Conservation (phyloP, 2,888 invertebrate species). For the Callimorpha dominula region DNA sequence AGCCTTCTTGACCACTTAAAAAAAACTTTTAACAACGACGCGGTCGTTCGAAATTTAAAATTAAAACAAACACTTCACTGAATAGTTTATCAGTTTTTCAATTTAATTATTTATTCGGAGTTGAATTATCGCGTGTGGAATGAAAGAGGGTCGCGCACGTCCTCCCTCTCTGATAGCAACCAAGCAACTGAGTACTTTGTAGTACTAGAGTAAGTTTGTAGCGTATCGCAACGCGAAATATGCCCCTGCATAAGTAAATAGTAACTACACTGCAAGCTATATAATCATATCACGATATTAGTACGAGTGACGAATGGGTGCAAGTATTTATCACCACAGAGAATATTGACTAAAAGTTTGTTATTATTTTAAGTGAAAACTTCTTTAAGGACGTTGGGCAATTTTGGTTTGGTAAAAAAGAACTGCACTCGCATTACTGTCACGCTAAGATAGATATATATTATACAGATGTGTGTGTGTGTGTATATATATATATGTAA, state of each 20-base stretch:
- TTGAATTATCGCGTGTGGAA: conserved; percentile 29
- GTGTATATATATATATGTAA: too few species aligned
- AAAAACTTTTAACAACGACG: conserved; percentile 6
- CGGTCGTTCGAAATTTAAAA: conserved; percentile 18
- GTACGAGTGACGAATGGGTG: conserved; percentile 12
- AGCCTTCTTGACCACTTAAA: background rate
- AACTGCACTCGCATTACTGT: too few species aligned
- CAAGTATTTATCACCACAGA: background rate
- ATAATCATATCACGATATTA: conserved; percentile 10
- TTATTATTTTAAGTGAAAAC: too few species aligned
- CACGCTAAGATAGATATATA: too few species aligned
- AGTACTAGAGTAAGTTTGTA: conserved; percentile 17
- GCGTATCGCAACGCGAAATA: conserved; percentile 30
- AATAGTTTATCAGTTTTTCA: conserved; percentile 21
- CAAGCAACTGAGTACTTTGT: conserved; percentile 30
- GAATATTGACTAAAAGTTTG: background rate
- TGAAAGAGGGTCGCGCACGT: conserved; percentile 23
- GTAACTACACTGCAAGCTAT: conserved; percentile 17
- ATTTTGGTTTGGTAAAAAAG: too few species aligned
- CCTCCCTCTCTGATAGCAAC: conserved; percentile 32
- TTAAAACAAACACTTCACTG: conserved; percentile 26
- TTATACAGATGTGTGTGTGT: too few species aligned
- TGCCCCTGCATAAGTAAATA: conserved; percentile 35
- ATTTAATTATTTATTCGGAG: conserved; percentile 18
- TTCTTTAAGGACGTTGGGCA: too few species aligned